Evolutionary conservation across 1,140 invertebrate species (phyloP).

Genomic region (Anastatus disparis): DNA sequence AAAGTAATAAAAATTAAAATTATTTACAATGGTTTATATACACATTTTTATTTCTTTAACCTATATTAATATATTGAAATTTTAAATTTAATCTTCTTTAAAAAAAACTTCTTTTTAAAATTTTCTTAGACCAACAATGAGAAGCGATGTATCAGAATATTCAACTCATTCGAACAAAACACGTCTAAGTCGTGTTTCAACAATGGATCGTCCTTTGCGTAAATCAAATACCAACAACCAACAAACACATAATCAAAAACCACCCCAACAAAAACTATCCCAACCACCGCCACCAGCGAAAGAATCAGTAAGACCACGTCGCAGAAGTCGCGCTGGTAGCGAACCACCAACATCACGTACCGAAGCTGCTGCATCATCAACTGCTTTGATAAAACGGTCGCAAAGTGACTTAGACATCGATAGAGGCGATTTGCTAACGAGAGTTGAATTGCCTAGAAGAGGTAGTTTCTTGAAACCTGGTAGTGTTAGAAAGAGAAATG

Average conservation of each 20-base stretch:
- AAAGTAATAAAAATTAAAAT: too few relatives aligned
- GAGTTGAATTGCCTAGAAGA: conserved; percentile 84
- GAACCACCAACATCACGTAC: conserved; percentile 61
- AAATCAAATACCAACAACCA: not conserved
- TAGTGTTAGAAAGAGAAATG: conserved; percentile 56
- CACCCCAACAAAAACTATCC: not conserved
- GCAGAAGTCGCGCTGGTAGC: conserved; percentile 60
- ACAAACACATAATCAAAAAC: not conserved
- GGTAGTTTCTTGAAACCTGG: conserved; percentile 84
- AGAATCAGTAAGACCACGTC: conserved; percentile 20
- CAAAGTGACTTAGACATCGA: conserved; percentile 65
- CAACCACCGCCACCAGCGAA: not conserved
- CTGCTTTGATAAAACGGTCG: conserved; percentile 67
- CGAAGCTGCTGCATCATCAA: conserved; percentile 59
- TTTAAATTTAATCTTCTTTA: too few relatives aligned
- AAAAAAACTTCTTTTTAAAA: too few relatives aligned
- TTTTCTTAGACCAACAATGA: not conserved
- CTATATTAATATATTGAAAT: too few relatives aligned
- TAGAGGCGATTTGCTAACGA: conserved; percentile 81
- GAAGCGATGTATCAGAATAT: not conserved
- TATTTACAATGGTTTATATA: too few relatives aligned
- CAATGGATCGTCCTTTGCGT: conserved; percentile 43
- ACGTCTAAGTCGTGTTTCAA: conserved; percentile 44
- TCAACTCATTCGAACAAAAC: too few relatives aligned
- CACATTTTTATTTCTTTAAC: too few relatives aligned